Conservation (phyloP, 2,888 invertebrate species). For the Cotesia congregata region DNA sequence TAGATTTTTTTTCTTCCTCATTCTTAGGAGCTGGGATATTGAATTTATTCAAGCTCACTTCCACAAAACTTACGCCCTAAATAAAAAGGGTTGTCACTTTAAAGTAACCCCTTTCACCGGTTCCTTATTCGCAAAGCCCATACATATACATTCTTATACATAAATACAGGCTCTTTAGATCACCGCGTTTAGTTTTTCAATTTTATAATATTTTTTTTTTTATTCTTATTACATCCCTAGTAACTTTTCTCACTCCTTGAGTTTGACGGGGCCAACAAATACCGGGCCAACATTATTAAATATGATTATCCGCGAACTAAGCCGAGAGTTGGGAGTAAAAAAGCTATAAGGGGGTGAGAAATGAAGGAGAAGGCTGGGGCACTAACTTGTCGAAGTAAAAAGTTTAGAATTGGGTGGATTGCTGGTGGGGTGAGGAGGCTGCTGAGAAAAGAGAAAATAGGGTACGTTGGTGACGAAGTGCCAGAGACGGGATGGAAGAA, state of each 20-base stretch:
- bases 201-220: slow-evolving; percentile 37
- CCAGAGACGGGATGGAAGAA: slow-evolving; percentile 44
- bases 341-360: slow-evolving; percentile 2
- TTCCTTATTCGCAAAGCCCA: slow-evolving; percentile 36
- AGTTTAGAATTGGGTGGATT: slow-evolving; percentile 11
- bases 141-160: background rate
- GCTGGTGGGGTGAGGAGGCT: slow-evolving; percentile 1
- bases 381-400: slow-evolving; percentile 12
- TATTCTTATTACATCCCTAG: slow-evolving; percentile 51
- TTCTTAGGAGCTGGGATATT: slow-evolving; percentile 56
- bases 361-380: background rate
- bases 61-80: slow-evolving; percentile 64
- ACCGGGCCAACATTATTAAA: slow-evolving; percentile 67
- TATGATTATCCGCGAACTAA: slow-evolving; percentile 59
- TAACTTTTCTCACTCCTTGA: slow-evolving; percentile 56
- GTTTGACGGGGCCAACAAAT: slow-evolving; percentile 64
- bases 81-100: slow-evolving; percentile 69
- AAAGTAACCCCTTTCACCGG: slow-evolving; percentile 41
- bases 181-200: background rate
- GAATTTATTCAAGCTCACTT: slow-evolving; percentile 64
- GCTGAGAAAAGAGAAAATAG: slow-evolving; percentile 30
- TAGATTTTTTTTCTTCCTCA: slow-evolving; percentile 36
- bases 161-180: background rate
- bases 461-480: slow-evolving; percentile 27
- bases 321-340: slow-evolving; percentile 26